A percentile compares a stretch with the other conserved stretches of the same genome.
These are phyloP conservation scores for Drosophila grimshawi DNA, from an alignment of 1,140 invertebrate species.

Conservation along the genomic window DNA sequence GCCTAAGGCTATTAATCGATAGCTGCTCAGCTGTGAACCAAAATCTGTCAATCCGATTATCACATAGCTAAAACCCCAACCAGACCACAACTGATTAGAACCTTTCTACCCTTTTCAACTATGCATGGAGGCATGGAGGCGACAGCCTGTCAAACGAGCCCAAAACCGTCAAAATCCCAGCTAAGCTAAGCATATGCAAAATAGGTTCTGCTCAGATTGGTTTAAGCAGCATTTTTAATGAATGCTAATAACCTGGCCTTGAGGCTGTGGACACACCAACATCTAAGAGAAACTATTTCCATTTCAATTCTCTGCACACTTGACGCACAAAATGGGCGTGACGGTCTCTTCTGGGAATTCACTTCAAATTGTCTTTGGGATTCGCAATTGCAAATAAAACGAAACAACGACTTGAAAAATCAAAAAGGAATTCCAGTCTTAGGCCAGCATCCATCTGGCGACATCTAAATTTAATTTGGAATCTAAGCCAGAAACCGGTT, in stretches of 20 bases:
- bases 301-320: slow-evolving; percentile 4
- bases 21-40: neutral
- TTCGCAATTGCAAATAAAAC: too few species aligned
- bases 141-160: slow-evolving; percentile 67
- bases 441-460: too few species aligned
- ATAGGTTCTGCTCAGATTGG: slow-evolving; percentile 6
- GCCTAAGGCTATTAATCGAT: neutral
- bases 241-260: slow-evolving; percentile 11
- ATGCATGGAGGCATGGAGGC: slow-evolving; percentile 7
- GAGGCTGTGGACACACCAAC: slow-evolving; percentile 2
- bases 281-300: slow-evolving; percentile 14
- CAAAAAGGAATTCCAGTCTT: too few species aligned
- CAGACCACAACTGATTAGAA: slow-evolving; percentile 33
- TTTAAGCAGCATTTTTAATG: slow-evolving; percentile 1
- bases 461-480: too few species aligned
- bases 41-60: slow-evolving; percentile 58
- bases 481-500: too few species aligned
- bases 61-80: slow-evolving; percentile 25
- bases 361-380: neutral
- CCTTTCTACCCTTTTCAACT: slow-evolving; percentile 67
- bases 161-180: slow-evolving; percentile 27
- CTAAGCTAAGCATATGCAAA: slow-evolving; percentile 32
- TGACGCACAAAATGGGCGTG: slow-evolving; percentile 5
- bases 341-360: neutral
- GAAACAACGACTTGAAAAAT: too few species aligned